phyloP scores from a whole-genome alignment of 2,797 vertebrate species.

The Mus caroli region DNA sequence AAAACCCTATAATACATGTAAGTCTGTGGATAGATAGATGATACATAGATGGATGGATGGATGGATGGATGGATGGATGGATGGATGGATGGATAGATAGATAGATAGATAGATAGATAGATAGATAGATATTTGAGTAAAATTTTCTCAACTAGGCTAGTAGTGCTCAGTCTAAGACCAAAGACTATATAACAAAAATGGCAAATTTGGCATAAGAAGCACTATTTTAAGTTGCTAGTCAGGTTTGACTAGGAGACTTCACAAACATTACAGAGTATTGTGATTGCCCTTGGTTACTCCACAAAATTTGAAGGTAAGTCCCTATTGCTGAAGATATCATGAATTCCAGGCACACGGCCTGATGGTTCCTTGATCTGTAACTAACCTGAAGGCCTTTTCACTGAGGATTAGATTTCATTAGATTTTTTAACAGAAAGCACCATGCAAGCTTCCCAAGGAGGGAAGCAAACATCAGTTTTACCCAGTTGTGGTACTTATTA shows the following conservation, averaged over 20 bases:
- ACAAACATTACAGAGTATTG: background rate
- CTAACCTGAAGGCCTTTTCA: background rate
- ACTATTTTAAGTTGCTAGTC: background rate
- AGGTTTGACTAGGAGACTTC: background rate
- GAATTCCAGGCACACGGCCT: too few relatives aligned
- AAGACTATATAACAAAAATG: background rate
- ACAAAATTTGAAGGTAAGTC: too few relatives aligned
- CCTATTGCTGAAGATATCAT: background rate
- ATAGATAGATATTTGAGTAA: background rate
- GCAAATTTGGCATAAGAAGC: background rate
- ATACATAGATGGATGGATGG: too few relatives aligned
- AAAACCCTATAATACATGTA: background rate
- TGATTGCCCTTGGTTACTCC: background rate
- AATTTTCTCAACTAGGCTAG: background rate
- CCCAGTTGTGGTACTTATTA: background rate
- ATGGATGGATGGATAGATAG: too few relatives aligned
- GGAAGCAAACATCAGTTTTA: background rate
- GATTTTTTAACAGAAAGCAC: background rate
- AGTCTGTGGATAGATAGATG: background rate
- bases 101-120: too few relatives aligned
- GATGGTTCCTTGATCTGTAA: background rate
- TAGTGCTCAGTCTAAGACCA: background rate
- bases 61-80: background rate
- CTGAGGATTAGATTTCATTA: background rate
- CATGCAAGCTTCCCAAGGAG: background rate